These are phyloP conservation scores for Opisthograptis luteolata DNA, from an alignment of 2,888 invertebrate species.

Conservation along the genomic window DNA sequence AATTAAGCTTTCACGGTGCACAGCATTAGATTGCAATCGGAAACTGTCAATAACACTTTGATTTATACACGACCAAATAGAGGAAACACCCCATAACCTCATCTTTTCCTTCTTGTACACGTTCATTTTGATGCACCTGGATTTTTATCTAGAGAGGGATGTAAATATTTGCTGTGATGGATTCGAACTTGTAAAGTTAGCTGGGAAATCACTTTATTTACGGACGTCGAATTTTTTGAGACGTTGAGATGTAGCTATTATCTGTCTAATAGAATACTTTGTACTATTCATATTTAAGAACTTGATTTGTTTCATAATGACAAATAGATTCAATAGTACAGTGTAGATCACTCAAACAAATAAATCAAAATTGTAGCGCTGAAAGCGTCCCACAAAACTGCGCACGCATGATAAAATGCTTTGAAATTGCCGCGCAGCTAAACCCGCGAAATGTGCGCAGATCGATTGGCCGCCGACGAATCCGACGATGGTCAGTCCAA, in stretches of 20 bases:
- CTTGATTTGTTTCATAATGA: background rate
- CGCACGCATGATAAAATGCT: conserved; percentile 52
- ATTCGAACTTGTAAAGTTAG: conserved; percentile 3
- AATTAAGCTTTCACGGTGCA: background rate
- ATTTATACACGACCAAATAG: background rate
- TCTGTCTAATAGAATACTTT: too few relatives aligned
- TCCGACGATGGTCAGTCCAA: too few relatives aligned
- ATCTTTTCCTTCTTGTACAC: background rate
- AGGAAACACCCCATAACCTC: background rate
- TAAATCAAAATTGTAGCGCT: conserved; percentile 16
- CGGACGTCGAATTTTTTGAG: background rate
- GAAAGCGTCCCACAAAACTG: conserved; percentile 45
- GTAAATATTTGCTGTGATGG: conserved; percentile 61
- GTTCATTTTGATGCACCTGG: conserved; percentile 3
- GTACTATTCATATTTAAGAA: background rate
- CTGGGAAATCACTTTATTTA: conserved; percentile 37
- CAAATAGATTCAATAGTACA: too few relatives aligned
- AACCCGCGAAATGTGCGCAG: conserved; percentile 9
- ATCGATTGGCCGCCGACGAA: conserved; percentile 23
- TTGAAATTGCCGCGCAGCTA: conserved; percentile 39
- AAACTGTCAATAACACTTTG: conserved; percentile 11
- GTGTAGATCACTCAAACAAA: too few relatives aligned
- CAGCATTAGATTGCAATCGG: conserved; percentile 15
- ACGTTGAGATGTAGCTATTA: too few relatives aligned
- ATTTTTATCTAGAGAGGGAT: conserved; percentile 6